Base-by-base conservation (phyloP, 2,888 invertebrate species). In the Poecilus cupreus region DNA sequence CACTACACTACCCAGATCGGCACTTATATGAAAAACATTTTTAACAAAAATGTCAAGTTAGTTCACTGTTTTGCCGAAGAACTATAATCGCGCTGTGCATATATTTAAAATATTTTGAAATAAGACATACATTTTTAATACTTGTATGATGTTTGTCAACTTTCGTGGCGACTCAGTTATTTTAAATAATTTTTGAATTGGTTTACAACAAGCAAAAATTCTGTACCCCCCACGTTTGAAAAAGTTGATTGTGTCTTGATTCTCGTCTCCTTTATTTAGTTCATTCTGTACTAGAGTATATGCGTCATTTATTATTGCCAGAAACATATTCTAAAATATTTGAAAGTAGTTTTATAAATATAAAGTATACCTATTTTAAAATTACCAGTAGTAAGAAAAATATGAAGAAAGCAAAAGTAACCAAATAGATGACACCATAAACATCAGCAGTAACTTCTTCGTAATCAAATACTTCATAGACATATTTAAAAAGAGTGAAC, bases 211-310 rank as follows among this genome's bases (percentile, higher is more conserved):
- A 0, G 32, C 5, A 37, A 18, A 37, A 18, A 68, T 32, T 16
- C 37, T 32, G 11, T 3, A 37, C 2, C n/a, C 6, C 1, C 91
- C 90, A 86, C 89, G 88, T 86, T 90, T 90, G 85, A 93, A 89
- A 88, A 91, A 93, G 85, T 93, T 37, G 2, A 20, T 6, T 16
- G n/a, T 37, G 2, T 51, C 18, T 26, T 32, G 13, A 18, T 32
- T 37, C 10, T 8, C 18, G 6, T 76, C 24, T 39, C 39, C 39
- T 32, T 11, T 16, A 4, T 54, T 26, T 37, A 76, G n/a, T 68
- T 64, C 68, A 1, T n/a, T 43, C 6, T 68, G n/a, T 3, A 79
- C 68, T 20, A 26, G 22, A 3, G 68, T 49, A 68, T 79, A 79
- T 2, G 79, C 49, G 16, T 68, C 68, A n/a, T 68, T 68, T 18